Evolutionary conservation across 2,888 invertebrate species (phyloP).

Genomic region (Rhabditoides inermis): DNA sequence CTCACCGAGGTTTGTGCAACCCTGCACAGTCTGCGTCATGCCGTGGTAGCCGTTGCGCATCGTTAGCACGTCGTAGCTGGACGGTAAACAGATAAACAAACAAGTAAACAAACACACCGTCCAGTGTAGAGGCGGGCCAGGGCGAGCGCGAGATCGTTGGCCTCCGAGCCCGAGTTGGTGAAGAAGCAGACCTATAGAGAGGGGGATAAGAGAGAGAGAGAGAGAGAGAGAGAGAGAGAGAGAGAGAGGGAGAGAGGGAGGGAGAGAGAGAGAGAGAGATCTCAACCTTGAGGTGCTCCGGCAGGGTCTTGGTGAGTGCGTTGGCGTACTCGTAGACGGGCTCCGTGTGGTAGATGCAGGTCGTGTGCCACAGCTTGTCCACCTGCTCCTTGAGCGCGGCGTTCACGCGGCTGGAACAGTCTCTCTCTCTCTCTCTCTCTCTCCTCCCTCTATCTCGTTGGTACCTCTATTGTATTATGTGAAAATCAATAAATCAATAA

Average conservation of each 20-base stretch:
- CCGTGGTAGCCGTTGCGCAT: conserved; percentile 84
- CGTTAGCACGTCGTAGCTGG: conserved; percentile 71
- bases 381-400: conserved; percentile 72
- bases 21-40: conserved; percentile 74
- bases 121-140: conserved; percentile 77
- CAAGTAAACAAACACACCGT: conserved; percentile 5
- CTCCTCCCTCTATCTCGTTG: background rate
- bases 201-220: too few species aligned
- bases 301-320: conserved; percentile 71
- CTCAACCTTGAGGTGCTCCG: conserved; percentile 76
- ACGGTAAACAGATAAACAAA: background rate
- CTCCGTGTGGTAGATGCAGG: conserved; percentile 81
- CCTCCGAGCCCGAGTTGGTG: conserved; percentile 92
- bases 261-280: too few species aligned
- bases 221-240: too few species aligned
- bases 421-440: background rate
- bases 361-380: conserved; percentile 78
- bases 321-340: conserved; percentile 82
- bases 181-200: conserved; percentile 71
- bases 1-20: conserved; percentile 67
- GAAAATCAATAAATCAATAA: background rate
- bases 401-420: conserved; percentile 67
- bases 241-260: too few species aligned
- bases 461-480: background rate
- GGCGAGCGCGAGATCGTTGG: conserved; percentile 83